Evolutionary conservation across 1,140 invertebrate species (phyloP).

Genomic region (Drosophila gunungcola): DNA sequence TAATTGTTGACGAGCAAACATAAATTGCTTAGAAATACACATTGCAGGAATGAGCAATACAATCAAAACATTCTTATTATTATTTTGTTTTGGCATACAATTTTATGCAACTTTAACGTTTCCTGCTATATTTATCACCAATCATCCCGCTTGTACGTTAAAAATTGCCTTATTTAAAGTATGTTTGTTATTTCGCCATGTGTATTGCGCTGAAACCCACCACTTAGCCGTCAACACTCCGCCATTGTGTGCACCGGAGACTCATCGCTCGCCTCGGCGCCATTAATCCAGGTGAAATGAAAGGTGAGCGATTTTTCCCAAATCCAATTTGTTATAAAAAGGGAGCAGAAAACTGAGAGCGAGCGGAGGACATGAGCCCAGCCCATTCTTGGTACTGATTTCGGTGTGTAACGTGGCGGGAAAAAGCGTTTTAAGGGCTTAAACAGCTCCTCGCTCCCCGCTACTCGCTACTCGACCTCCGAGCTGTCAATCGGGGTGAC

Average conservation of each 20-base stretch:
- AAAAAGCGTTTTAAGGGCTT: constrained; percentile 54
- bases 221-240: constrained; percentile 39
- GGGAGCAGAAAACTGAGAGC: constrained; percentile 14
- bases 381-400: constrained; percentile 22
- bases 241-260: constrained; percentile 51
- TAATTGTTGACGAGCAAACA: too few species aligned
- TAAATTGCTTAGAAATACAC: too few species aligned
- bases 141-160: not conserved
- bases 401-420: constrained; percentile 40
- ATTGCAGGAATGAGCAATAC: too few species aligned
- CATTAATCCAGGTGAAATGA: constrained; percentile 81
- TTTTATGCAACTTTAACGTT: too few species aligned
- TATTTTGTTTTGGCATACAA: too few species aligned
- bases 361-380: constrained; percentile 9
- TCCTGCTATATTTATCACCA: too few species aligned
- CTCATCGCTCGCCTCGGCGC: constrained; percentile 61
- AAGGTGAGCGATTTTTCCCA: constrained; percentile 81
- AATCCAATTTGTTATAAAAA: constrained; percentile 78
- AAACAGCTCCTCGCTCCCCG: constrained; percentile 22
- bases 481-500: constrained; percentile 73
- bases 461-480: constrained; percentile 1
- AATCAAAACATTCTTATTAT: too few species aligned
- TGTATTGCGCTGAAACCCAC: constrained; percentile 18
- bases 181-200: constrained; percentile 6
- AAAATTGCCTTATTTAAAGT: not conserved